Evolutionary conservation across 2,888 invertebrate species (phyloP).

Genomic region (Myopa tessellatipennis): DNA sequence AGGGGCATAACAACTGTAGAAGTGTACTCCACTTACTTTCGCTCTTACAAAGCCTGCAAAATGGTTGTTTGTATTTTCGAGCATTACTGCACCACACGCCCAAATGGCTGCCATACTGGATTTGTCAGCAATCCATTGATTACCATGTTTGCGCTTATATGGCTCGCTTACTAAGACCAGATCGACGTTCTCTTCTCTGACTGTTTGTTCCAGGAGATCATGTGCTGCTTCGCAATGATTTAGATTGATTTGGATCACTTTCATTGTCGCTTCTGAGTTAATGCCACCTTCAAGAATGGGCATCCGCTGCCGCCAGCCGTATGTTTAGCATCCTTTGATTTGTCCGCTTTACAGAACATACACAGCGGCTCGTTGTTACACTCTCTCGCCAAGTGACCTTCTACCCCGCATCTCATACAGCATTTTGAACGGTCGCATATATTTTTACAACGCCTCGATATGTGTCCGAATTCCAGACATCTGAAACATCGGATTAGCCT

Average conservation of each 20-base stretch:
- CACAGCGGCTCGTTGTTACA: neutral
- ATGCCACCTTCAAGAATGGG: constrained; percentile 13
- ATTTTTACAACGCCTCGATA: neutral
- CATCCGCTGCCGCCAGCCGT: constrained; percentile 6
- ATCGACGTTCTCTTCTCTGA: no score
- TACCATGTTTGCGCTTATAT: no score
- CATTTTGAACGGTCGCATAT: no score
- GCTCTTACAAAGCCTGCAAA: neutral
- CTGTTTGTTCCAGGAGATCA: no score
- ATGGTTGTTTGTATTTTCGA: neutral
- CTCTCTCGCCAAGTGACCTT: constrained; percentile 28
- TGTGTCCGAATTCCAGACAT: constrained; percentile 26
- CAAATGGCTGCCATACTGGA: neutral
- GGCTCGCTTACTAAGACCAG: no score
- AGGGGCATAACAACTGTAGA: no score
- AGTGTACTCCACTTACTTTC: neutral
- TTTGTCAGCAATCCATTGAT: neutral
- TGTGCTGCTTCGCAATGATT: no score
- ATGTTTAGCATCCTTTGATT: constrained; percentile 4
- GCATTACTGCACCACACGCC: neutral
- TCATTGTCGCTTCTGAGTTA: neutral
- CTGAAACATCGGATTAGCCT: constrained; percentile 7
- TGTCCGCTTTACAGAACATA: constrained; percentile 9
- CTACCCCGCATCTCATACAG: constrained; percentile 18
- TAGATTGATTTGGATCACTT: no score